Base-by-base conservation (phyloP, 1,140 invertebrate genomes). In the Augochlora pura region DNA sequence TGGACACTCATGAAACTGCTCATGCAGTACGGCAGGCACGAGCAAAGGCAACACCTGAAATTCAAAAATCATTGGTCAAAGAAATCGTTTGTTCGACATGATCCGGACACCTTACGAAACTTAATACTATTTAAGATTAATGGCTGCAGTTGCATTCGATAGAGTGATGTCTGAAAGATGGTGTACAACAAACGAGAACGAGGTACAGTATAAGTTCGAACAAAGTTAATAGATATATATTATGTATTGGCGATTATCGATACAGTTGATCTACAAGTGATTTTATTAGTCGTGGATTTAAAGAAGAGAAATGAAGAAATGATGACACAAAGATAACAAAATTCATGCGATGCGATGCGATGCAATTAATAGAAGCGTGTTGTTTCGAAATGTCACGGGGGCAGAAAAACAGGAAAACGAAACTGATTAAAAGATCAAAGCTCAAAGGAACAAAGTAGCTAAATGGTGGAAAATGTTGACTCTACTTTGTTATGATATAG, bases 1-100 rank as follows among this genome's bases (percentile, higher is more conserved):
- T 93, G 91, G 16, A 93, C 91, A 23, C 89, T 93, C 88, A 91
- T 90, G 60, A 93, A 94, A 10, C 89, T 90, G 78, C 90, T 93
- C 89, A 94, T 92, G 84, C 93, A 94, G 75, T 94, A 94, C 14
- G 94, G 94, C 76, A 94, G 84, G 76, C 93, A 94, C 10, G 92
- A 93, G 78, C 93, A 94, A 16, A 93, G 84, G 66, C 93, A 93
- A 84, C 93, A 94, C 72, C 93, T 93, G 83, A 71, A 92, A 91
- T 81, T 9, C n/a, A 80, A 42, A 85, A 0, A 32, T 18, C 9
- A 14, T 39, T 5, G 42, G 16, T 77, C 3, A 71, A 21, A 64
- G 6, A 27, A n/a, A 49, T 10, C 38, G n/a, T 57, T 57, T 21
- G 18, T 7, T 8, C 54, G n/a, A 6, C 54, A 46, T n/a, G n/a